phyloP scores from a whole-genome alignment of 2,113 vertebrate genomes.

The Pseudorectes ferrugineus region DNA sequence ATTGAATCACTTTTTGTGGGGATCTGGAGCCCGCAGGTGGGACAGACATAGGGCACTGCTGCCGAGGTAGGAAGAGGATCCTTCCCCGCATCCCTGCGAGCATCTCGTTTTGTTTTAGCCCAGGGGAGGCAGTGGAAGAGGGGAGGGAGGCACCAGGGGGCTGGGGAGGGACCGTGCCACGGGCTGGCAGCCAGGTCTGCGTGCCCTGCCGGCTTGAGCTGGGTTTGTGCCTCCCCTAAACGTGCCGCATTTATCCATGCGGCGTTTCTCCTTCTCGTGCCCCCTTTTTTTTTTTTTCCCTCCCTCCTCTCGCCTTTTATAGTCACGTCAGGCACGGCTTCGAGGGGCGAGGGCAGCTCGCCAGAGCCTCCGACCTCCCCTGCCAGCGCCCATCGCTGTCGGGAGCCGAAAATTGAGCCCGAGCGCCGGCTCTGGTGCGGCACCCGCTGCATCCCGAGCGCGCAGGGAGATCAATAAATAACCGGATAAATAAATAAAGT shows the following conservation, averaged over 20 bases:
- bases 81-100: background rate
- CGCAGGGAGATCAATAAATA: background rate
- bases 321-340: background rate
- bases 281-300: background rate
- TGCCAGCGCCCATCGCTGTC: background rate
- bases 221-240: background rate
- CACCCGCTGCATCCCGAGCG: background rate
- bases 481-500: accelerated
- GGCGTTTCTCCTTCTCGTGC: background rate
- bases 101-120: background rate
- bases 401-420: background rate
- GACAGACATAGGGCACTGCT: accelerated
- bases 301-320: constrained; percentile 36
- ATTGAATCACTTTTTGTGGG: accelerated
- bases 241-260: background rate
- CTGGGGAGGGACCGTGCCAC: background rate
- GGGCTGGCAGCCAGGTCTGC: background rate
- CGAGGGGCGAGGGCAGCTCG: background rate
- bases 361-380: constrained; percentile 1
- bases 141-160: background rate
- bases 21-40: background rate
- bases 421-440: background rate
- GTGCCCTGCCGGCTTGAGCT: background rate
- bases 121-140: background rate
- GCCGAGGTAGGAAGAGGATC: background rate